These are phyloP conservation scores for Gracilinanus agilis DNA, from an alignment of 2,113 vertebrate species.

Conservation along the genomic window DNA sequence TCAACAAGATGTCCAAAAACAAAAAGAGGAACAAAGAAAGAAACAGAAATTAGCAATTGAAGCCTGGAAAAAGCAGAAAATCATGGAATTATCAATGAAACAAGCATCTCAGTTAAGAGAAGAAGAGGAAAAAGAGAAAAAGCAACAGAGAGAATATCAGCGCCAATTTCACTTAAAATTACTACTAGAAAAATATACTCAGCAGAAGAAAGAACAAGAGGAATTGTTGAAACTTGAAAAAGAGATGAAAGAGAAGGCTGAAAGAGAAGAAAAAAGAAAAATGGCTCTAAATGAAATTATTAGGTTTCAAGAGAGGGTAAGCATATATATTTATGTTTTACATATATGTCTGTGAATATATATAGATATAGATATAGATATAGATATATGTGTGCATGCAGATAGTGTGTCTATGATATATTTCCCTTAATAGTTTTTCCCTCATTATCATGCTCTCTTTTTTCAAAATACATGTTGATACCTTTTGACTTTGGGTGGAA, in stretches of 20 bases:
- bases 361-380: too few species aligned
- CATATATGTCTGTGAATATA: neutral
- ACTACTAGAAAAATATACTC: slow-evolving; percentile 83
- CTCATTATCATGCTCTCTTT: neutral
- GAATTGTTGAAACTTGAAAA: slow-evolving; percentile 82
- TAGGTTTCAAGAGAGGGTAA: slow-evolving; percentile 89
- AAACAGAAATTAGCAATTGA: slow-evolving; percentile 81
- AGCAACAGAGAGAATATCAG: slow-evolving; percentile 84
- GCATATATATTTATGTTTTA: slow-evolving; percentile 52
- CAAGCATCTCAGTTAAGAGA: slow-evolving; percentile 82
- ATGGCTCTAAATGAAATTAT: slow-evolving; percentile 83
- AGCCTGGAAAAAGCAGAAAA: slow-evolving; percentile 89
- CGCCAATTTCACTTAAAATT: slow-evolving; percentile 86
- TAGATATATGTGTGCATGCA: too few species aligned
- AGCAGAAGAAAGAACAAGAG: slow-evolving; percentile 87
- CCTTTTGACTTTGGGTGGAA: neutral
- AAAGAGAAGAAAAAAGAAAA: slow-evolving; percentile 86
- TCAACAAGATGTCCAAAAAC: slow-evolving; percentile 77
- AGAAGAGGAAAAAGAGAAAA: slow-evolving; percentile 84
- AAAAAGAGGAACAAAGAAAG: slow-evolving; percentile 86
- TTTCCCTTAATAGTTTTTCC: neutral
- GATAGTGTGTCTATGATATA: neutral
- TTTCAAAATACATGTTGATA: neutral
- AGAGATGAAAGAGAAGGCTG: slow-evolving; percentile 80
- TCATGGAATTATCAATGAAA: slow-evolving; percentile 82